Base-by-base conservation (phyloP, 1,140 invertebrate species). In the Plutomurus gul region DNA sequence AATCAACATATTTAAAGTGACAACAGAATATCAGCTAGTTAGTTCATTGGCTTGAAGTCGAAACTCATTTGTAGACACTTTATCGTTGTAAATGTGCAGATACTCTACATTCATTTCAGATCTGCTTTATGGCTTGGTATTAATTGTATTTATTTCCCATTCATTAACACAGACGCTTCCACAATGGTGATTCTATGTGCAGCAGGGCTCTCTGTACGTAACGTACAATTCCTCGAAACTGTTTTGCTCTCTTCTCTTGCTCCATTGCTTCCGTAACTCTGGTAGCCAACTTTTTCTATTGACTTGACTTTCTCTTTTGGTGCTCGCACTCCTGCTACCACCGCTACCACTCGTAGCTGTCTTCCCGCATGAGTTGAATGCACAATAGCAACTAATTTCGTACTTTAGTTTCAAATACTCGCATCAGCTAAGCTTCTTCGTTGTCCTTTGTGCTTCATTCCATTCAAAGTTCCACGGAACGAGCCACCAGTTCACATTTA, bases 131-230 rank as follows among this genome's bases (percentile, higher is more conserved):
- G 70, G 36, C 70, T 25, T 40, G 70, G 33, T 30, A 76, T 76
- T 76, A 76, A 76, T 76, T 76, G 74, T 76, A 76, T 76, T 76
- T 76, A 76, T 76, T 76, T 76, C 74, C 74, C 74, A 76, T 76
- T 76, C 74, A 76, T 76, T 76, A 76, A 76, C 39, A 43, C 72
- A 33, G 40, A 25, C 27, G 51, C n/a, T n/a, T n/a, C n/a, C n/a
- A n/a, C n/a, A 60, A 5, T 33, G 13, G 56, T 7, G 16, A n/a
- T 11, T 33, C 56, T 30, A 5, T 16, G 22, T 16, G n/a, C n/a
- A 10, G 51, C 10, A 56, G 13, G 27, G 10, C 51, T 56, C 51
- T 11, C 8, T 27, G 2, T 47, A 10, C n/a, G n/a, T n/a, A 13
- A 10, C 20, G 16, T 56, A 13, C 30, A 22, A 30, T 22, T 56